Conservation (phyloP, 2,113 vertebrate species). For the Brachypodius melanocephalos region DNA sequence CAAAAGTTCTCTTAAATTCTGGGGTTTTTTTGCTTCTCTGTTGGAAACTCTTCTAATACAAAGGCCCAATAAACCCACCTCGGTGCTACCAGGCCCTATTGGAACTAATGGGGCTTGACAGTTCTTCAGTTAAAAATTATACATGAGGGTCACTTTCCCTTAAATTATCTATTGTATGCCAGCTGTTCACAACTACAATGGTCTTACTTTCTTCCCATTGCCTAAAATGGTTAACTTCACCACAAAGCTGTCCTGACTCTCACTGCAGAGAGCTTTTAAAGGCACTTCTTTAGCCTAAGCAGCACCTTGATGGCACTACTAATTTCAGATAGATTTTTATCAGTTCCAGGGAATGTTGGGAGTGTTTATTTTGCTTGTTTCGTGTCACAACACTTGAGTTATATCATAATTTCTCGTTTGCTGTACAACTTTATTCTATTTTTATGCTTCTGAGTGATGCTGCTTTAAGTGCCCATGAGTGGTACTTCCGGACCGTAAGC, state of each 20-base stretch:
- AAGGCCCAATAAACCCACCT: constrained; percentile 70
- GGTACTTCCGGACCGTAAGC: constrained; percentile 77
- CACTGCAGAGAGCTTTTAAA: constrained; percentile 11
- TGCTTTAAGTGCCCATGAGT: constrained; percentile 78
- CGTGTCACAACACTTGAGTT: constrained; percentile 63
- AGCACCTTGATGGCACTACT: constrained; percentile 60
- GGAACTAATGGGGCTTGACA: constrained; percentile 84
- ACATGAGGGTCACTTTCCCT: constrained; percentile 84
- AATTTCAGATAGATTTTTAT: constrained; percentile 21
- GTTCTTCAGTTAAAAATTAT: constrained; percentile 85
- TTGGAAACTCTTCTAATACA: constrained; percentile 64
- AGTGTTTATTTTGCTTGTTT: constrained; percentile 40
- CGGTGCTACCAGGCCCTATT: constrained; percentile 69
- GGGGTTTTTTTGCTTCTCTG: not conserved
- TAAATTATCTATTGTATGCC: constrained; percentile 84
- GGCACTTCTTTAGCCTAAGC: constrained; percentile 2
- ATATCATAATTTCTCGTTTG: constrained; percentile 76
- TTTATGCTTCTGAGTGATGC: constrained; percentile 74
- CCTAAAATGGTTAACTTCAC: constrained; percentile 68
- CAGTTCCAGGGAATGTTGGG: not conserved
- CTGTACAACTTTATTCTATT: constrained; percentile 79
- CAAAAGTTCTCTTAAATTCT: constrained; percentile 49
- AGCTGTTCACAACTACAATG: constrained; percentile 78
- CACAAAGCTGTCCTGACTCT: constrained; percentile 3
- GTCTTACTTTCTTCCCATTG: constrained; percentile 68